Evolutionary conservation across 2,113 vertebrate genomes (phyloP).

Genomic region (Dendrocopos noguchii): DNA sequence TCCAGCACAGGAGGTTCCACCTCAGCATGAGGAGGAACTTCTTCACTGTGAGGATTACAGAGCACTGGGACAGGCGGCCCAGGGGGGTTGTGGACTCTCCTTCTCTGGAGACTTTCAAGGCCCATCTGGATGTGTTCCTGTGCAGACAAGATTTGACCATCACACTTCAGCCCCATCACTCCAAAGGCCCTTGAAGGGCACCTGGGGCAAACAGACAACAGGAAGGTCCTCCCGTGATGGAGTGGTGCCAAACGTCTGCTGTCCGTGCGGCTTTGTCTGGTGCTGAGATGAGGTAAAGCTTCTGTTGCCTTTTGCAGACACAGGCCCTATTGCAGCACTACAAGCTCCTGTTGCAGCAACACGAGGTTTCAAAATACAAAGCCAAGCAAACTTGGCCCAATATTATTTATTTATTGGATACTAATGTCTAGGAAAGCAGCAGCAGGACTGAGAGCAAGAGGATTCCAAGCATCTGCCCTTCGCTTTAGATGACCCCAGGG

Average conservation of each 20-base stretch:
- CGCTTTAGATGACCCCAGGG: constrained; percentile 35
- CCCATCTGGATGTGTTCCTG: too few relatives aligned
- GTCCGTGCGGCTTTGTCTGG: neutral
- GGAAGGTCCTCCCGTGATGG: neutral
- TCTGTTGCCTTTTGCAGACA: neutral
- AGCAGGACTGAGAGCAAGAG: constrained; percentile 18
- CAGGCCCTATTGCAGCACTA: constrained; percentile 3
- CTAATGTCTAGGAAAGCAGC: neutral
- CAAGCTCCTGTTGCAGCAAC: constrained; percentile 36
- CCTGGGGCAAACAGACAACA: neutral
- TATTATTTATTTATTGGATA: constrained; percentile 17
- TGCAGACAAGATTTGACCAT: neutral
- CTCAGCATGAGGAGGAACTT: too few relatives aligned
- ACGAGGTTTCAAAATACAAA: constrained; percentile 44
- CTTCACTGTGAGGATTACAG: too few relatives aligned
- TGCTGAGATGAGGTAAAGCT: neutral
- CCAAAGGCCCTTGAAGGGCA: neutral
- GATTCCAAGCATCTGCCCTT: constrained; percentile 44
- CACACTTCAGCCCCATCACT: neutral
- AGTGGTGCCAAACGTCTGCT: neutral
- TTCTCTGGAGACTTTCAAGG: too few relatives aligned
- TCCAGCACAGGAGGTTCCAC: too few relatives aligned
- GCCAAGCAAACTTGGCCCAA: neutral
- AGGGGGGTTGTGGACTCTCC: too few relatives aligned
- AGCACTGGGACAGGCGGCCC: too few relatives aligned